Percentiles rank a stretch among this genome's conserved stretches.
phyloP scores from a whole-genome alignment of 2,888 invertebrate genomes.

The Scaptomyza parva region DNA sequence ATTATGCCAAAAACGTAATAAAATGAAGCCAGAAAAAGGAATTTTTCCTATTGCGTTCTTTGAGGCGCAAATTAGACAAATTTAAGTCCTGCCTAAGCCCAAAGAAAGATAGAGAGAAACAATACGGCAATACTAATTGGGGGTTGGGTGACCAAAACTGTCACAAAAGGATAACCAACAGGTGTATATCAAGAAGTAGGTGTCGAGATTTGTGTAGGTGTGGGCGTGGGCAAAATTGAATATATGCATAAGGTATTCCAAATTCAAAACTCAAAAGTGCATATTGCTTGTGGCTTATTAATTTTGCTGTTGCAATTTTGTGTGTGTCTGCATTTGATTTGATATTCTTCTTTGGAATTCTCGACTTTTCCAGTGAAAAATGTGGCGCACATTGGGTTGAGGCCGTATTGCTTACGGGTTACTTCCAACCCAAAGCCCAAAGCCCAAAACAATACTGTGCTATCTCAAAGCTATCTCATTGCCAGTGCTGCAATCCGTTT shows the following conservation, averaged over 20 bases:
- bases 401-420: no score
- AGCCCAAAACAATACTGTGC: no score
- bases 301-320: slow-evolving; percentile 15
- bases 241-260: slow-evolving; percentile 2
- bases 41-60: background rate
- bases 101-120: background rate
- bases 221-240: background rate
- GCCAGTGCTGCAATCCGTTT: no score
- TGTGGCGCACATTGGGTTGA: no score
- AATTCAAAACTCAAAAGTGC: background rate
- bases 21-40: background rate
- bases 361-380: no score
- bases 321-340: slow-evolving; percentile 18
- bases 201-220: no score
- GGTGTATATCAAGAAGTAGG: background rate
- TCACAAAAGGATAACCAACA: background rate
- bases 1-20: background rate
- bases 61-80: slow-evolving; percentile 10
- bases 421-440: no score
- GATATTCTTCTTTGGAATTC: no score
- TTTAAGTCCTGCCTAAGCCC: slow-evolving; percentile 10
- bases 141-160: background rate
- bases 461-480: no score
- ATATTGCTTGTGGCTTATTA: slow-evolving; percentile 20
- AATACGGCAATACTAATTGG: background rate